A percentile compares a stretch with the other conserved stretches of the same genome.
phyloP scores from a whole-genome alignment of 1,140 invertebrate species.

The Phymorhynchus buccinoides region DNA sequence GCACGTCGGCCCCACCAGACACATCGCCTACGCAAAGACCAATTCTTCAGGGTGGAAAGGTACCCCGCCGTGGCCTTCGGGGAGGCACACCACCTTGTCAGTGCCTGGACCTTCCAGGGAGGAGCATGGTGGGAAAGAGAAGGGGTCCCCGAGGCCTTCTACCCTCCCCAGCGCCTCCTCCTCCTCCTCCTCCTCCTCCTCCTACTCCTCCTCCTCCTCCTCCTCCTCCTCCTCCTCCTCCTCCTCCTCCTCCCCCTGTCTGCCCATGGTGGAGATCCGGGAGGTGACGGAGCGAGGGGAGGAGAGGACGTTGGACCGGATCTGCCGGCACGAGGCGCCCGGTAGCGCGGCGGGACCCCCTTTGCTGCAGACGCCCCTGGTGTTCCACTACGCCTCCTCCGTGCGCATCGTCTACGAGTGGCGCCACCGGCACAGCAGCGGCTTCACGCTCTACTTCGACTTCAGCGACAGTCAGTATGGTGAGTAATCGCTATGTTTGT shows the following conservation, averaged over 20 bases:
- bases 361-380: constrained; percentile 56
- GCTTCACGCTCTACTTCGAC: constrained; percentile 62
- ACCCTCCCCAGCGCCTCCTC: too few species aligned
- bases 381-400: constrained; percentile 60
- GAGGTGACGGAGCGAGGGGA: constrained; percentile 35
- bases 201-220: background rate
- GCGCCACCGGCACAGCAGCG: constrained; percentile 57
- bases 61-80: background rate
- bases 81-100: too few species aligned
- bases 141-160: too few species aligned
- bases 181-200: too few species aligned
- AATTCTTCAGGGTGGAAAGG: too few species aligned
- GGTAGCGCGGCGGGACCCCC: too few species aligned
- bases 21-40: background rate
- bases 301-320: constrained; percentile 38
- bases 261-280: constrained; percentile 37
- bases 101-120: too few species aligned
- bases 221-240: background rate
- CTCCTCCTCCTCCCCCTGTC: background rate
- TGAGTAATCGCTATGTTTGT: too few species aligned
- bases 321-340: constrained; percentile 57
- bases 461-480: constrained; percentile 51
- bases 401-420: constrained; percentile 60
- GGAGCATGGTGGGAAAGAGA: too few species aligned
- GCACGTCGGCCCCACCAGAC: constrained; percentile 9